Conservation (phyloP, 2,113 vertebrate species). For the Neolamprologus sp. region DNA sequence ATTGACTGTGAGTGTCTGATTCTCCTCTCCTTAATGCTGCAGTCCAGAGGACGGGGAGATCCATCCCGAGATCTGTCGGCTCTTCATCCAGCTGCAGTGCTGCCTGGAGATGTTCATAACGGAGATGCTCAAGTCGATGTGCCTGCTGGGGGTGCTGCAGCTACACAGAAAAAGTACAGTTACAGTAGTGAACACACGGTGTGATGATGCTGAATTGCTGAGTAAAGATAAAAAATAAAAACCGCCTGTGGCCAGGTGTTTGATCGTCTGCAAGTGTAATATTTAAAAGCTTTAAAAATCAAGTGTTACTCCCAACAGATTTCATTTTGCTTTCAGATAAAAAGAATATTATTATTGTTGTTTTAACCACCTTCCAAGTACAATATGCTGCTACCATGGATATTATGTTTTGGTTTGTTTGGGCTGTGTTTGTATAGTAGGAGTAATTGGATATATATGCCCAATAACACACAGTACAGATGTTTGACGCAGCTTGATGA, state of each 20-base stretch:
- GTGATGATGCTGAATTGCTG: background rate
- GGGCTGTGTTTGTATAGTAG: background rate
- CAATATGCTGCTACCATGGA: background rate
- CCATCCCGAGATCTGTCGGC: slow-evolving; percentile 92
- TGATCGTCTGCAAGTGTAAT: background rate
- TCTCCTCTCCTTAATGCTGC: background rate
- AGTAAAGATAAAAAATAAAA: background rate
- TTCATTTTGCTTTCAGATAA: background rate
- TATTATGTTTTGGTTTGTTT: background rate
- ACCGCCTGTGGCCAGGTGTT: background rate
- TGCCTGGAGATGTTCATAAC: slow-evolving; percentile 98
- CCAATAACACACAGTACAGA: background rate
- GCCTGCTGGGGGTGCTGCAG: slow-evolving; percentile 92
- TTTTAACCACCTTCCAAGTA: background rate
- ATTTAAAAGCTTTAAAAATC: background rate
- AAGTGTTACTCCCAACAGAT: background rate
- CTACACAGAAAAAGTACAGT: slow-evolving; percentile 88
- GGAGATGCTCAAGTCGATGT: slow-evolving; percentile 97
- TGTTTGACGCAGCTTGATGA: background rate
- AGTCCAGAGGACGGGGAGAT: slow-evolving; percentile 96
- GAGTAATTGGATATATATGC: background rate
- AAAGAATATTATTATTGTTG: background rate
- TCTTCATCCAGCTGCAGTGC: slow-evolving; percentile 96
- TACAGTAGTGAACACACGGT: background rate
- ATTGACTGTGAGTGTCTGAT: background rate